Evolutionary conservation across 2,113 vertebrate species (phyloP), one percentile per base, ranked within the genome.

Genomic region (Xenopus laevis): DNA sequence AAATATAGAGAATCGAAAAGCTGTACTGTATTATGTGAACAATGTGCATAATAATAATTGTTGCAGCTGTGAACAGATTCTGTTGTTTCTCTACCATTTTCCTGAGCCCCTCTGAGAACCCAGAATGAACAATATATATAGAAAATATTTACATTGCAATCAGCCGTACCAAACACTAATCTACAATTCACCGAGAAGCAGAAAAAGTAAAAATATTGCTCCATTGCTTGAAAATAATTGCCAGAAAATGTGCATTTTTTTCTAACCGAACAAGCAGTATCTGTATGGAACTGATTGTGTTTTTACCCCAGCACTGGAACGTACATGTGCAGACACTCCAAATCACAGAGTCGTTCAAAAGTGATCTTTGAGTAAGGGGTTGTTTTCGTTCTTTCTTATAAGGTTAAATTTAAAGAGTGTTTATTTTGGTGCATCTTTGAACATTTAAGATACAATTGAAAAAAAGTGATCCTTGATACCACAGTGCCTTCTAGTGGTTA

Each of bases 401-500:
- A 67, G 65, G 65, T 67, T 67, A 67, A 50, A 67, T 27, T 50
- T 52, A 57, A 15, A 63, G 40, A 55, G 17, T 50, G 46, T 67
- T 47, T 67, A 13, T 45, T 47, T 40, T 50, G 44, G 20, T 52
- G 46, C 46, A 67, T 47, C 50, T 20, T 67, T 6, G 4, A n/a
- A 33, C 45, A 12, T 64, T 72, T 23, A 16, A 71, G 27, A 23
- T 30, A 30, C n/a, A 11, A n/a, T 17, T 10, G 6, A 27, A n/a
- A 46, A 17, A 16, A 21, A 59, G 13, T 7, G 21, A 78, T 60
- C 4, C 18, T 79, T 85, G 68, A 86, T 86, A 79, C 84, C 71
- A 80, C 74, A 86, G 84, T 72, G 81, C 86, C 86, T 83, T 83
- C 84, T 87, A 87, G 85, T 72, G 87, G 85, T 2, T 52, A 50